Evolutionary conservation across 1,140 invertebrate species (phyloP), one percentile per base, ranked within the genome.

Genomic region (Druon quercuslanigerum): DNA sequence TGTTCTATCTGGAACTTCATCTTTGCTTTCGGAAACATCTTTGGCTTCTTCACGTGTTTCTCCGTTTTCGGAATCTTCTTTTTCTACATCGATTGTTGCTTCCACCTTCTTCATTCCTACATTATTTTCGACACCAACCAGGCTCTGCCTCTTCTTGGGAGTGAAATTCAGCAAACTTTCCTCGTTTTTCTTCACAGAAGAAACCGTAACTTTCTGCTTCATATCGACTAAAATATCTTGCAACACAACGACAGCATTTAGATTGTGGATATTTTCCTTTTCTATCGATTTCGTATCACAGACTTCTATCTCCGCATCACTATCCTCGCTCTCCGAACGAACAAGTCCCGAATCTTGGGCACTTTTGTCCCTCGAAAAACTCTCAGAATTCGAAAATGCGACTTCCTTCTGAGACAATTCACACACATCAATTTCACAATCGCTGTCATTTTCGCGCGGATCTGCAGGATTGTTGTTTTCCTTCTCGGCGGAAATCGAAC

Each of bases 401-500:
- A 19, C 11, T 3, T n/a, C 8, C 2, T 54, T 54, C 16, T n/a
- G 8, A 19, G 60, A 8, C 9, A 40, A 66, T n/a, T n/a, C 60
- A 14, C 60, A 66, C 12, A 66, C 60, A 66, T 66, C 60, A 40
- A 66, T 33, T 12, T 66, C 60, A 8, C 7, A 46, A 66, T 66
- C 60, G 2, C 20, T 66, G 16, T 66, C 60, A 66, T 40, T n/a
- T n/a, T 66, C 60, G 14, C 2, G 8, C 2, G 25, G n/a, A 40
- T 40, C 9, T 2, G 6, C 7, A 46, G n/a, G 14, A 46, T 46
- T 54, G 5, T 54, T 54, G 17, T 17, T 54, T 54, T n/a, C 25
- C 16, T 40, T 66, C 33, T 66, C 57, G 6, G 20, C 3, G 16
- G 12, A 46, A 46, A 46, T 46, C 40, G 7, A 46, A 46, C 40